Evolutionary conservation across 1,140 invertebrate species (phyloP).

Genomic region (Solenopsis fugax): DNA sequence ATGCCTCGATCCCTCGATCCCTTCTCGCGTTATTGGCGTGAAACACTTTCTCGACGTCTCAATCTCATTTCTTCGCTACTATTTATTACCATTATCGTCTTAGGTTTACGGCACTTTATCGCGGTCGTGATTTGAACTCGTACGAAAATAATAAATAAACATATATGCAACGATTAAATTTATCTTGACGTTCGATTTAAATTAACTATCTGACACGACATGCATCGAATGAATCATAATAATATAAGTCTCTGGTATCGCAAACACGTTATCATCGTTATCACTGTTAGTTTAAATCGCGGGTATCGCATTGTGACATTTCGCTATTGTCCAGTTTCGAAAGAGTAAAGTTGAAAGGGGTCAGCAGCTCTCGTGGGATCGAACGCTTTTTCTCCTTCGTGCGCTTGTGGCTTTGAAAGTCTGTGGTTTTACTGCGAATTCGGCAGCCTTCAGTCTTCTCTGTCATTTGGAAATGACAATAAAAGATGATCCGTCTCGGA

Average conservation of each 20-base stretch:
- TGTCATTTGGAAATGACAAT: background rate
- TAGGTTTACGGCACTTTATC: background rate
- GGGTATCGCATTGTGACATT: background rate
- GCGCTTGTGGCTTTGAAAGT: background rate
- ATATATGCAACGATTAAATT: background rate
- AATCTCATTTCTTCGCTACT: constrained; percentile 32
- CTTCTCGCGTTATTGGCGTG: constrained; percentile 29
- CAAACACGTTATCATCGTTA: no score
- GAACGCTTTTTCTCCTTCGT: background rate
- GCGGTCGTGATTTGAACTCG: background rate
- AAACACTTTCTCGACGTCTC: constrained; percentile 44
- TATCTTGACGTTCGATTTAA: no score
- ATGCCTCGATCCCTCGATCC: constrained; percentile 29
- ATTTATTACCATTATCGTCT: constrained; percentile 11
- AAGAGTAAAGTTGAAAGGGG: constrained; percentile 12
- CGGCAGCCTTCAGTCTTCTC: background rate
- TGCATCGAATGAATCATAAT: background rate
- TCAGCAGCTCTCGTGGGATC: background rate
- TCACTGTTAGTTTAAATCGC: background rate
- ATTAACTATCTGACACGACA: background rate
- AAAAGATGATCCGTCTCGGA: constrained; percentile 16
- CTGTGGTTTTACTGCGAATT: constrained; percentile 11
- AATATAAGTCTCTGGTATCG: background rate
- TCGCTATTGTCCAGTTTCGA: background rate
- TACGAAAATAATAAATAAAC: background rate